Percentiles rank a stretch among this genome's conserved stretches.
These are phyloP conservation scores for Danaus melanippus DNA, from an alignment of 1,140 invertebrate genomes.

Conservation along the genomic window DNA sequence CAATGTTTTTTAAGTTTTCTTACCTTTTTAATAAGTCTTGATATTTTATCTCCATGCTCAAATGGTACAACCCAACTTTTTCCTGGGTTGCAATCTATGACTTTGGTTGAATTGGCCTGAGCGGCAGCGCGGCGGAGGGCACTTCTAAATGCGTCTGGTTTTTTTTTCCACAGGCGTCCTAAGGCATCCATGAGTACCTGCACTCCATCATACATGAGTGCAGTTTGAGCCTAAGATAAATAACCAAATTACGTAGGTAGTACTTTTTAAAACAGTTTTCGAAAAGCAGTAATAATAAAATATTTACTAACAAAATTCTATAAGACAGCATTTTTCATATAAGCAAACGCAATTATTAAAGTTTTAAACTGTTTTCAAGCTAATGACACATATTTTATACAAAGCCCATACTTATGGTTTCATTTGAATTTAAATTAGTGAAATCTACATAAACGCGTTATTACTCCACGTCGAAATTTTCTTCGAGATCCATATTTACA, in stretches of 20 bases:
- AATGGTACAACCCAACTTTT: constrained; percentile 88
- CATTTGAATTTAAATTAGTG: constrained; percentile 53
- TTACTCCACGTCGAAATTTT: constrained; percentile 42
- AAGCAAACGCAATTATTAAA: too few species aligned
- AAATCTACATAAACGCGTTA: constrained; percentile 56
- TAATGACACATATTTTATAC: constrained; percentile 40
- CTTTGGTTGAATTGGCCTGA: constrained; percentile 77
- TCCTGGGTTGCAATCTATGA: constrained; percentile 86
- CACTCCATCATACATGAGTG: constrained; percentile 95
- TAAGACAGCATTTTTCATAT: too few species aligned
- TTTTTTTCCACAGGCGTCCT: constrained; percentile 86
- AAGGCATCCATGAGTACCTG: constrained; percentile 93
- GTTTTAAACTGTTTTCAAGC: too few species aligned
- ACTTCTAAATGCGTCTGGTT: constrained; percentile 84
- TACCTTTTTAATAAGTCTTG: constrained; percentile 89
- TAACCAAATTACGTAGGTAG: too few species aligned
- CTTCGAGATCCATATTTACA: constrained; percentile 31
- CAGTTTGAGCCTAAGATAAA: constrained; percentile 82
- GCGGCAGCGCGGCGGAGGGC: constrained; percentile 77
- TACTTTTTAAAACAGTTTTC: too few species aligned
- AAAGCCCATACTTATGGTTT: constrained; percentile 41
- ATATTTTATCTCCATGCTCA: constrained; percentile 93
- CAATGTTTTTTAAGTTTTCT: too few species aligned
- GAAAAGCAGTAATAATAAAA: too few species aligned
- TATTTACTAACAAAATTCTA: too few species aligned